phyloP scores from a whole-genome alignment of 64 coral and sea anemone species.

The Cladopsammia gracilis region DNA sequence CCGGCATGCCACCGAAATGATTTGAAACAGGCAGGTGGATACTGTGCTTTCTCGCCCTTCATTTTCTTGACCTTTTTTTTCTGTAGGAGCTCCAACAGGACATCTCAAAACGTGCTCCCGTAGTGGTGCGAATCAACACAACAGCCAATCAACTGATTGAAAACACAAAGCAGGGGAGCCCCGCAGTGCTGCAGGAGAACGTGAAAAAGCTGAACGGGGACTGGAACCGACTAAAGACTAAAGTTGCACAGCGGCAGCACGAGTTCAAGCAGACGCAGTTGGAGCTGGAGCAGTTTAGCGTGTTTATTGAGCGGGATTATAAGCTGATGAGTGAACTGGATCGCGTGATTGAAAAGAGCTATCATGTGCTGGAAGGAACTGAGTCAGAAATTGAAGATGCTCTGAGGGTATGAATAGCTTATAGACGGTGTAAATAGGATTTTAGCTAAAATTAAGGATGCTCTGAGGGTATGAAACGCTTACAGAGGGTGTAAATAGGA shows the following conservation, averaged over 20 bases:
- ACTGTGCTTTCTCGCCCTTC: too few species aligned
- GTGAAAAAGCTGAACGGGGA: conserved; percentile 94
- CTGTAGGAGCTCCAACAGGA: conserved; percentile 93
- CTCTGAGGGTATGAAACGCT: conserved; percentile 59
- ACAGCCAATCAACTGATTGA: conserved; percentile 91
- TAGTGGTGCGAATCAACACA: conserved; percentile 93
- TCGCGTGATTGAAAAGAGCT: conserved; percentile 80
- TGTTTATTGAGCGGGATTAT: conserved; percentile 69
- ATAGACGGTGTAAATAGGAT: not conserved
- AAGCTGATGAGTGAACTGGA: conserved; percentile 79
- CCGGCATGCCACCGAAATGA: too few species aligned
- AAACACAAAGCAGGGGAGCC: conserved; percentile 85
- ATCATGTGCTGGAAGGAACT: conserved; percentile 71
- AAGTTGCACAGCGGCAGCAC: conserved; percentile 89
- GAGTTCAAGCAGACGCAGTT: conserved; percentile 79
- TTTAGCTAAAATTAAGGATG: conserved; percentile 56
- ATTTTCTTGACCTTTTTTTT: not conserved
- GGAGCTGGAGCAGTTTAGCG: conserved; percentile 80
- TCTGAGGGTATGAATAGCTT: conserved; percentile 56
- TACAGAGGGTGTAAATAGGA: not conserved
- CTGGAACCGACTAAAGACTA: conserved; percentile 94
- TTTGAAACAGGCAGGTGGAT: too few species aligned
- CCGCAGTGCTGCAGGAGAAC: conserved; percentile 71
- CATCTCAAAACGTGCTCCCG: conserved; percentile 87
- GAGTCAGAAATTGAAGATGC: conserved; percentile 79